Conservation (phyloP, 2,888 invertebrate species). For the Sphaerophoria taeniata region DNA sequence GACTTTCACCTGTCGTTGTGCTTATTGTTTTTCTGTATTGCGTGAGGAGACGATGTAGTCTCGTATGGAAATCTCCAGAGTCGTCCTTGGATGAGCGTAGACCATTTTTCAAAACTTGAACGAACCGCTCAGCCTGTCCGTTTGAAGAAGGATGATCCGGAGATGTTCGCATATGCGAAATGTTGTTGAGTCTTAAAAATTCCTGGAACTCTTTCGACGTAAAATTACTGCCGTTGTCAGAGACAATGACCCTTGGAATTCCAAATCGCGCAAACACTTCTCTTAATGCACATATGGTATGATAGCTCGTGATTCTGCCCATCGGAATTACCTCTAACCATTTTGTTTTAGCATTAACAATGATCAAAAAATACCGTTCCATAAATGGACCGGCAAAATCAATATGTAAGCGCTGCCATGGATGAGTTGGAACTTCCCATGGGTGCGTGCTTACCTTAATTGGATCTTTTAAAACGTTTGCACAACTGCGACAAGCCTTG, state of each 20-base stretch:
- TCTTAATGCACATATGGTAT: conserved; percentile 10
- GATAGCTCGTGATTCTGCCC: conserved; percentile 1
- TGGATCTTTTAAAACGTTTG: conserved; percentile 29
- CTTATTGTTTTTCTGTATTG: no score
- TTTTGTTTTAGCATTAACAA: conserved; percentile 7
- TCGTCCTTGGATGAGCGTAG: no score
- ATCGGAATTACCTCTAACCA: conserved; percentile 8
- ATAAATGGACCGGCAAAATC: conserved; percentile 9
- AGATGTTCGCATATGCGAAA: conserved; percentile 7
- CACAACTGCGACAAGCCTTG: conserved; percentile 35
- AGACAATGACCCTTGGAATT: no score
- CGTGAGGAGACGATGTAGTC: no score
- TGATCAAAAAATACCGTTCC: neutral
- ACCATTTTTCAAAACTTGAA: neutral
- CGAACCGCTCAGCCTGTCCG: neutral
- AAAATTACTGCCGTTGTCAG: no score
- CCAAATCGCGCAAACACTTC: conserved; percentile 27
- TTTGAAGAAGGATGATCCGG: conserved; percentile 1
- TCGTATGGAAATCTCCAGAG: no score
- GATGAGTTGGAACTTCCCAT: neutral
- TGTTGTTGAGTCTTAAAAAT: neutral
- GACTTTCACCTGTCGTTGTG: no score
- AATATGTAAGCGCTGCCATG: conserved; percentile 3
- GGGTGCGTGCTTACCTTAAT: neutral
- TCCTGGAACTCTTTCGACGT: conserved; percentile 11